These are phyloP conservation scores for Sebastes diaconus DNA, from an alignment of 2,797 vertebrate species.

Conservation along the genomic window DNA sequence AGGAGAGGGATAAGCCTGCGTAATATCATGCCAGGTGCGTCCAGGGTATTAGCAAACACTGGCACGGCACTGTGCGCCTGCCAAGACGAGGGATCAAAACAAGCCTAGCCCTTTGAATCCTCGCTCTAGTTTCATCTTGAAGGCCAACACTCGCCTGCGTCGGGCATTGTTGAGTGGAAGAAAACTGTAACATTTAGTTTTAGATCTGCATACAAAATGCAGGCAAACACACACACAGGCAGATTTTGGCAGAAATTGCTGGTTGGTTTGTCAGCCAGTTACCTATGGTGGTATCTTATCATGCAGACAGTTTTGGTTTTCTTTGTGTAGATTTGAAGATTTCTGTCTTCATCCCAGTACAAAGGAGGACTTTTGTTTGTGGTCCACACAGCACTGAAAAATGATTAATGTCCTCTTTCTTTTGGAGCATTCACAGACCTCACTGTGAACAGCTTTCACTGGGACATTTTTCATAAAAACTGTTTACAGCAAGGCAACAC, in stretches of 20 bases:
- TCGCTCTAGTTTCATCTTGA: constrained; percentile 46
- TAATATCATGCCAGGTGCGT: constrained; percentile 74
- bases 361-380: background rate
- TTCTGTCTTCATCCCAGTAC: background rate
- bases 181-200: constrained; percentile 25
- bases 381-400: background rate
- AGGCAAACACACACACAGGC: background rate
- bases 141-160: constrained; percentile 34
- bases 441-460: background rate
- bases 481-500: background rate
- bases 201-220: background rate
- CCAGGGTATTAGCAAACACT: constrained; percentile 65
- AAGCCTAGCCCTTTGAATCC: constrained; percentile 31
- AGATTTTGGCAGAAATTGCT: background rate
- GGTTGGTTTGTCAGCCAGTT: background rate
- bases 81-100: constrained; percentile 67
- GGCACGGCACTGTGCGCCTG: constrained; percentile 56
- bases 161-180: background rate
- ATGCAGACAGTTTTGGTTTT: background rate
- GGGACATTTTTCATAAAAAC: background rate
- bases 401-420: background rate
- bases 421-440: background rate
- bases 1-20: constrained; percentile 69
- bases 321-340: constrained; percentile 9
- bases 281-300: background rate